Percentiles rank a stretch among this genome's conserved stretches.
Evolutionary conservation across 2,113 vertebrate species (phyloP).

Genomic region (Rhea pennata): DNA sequence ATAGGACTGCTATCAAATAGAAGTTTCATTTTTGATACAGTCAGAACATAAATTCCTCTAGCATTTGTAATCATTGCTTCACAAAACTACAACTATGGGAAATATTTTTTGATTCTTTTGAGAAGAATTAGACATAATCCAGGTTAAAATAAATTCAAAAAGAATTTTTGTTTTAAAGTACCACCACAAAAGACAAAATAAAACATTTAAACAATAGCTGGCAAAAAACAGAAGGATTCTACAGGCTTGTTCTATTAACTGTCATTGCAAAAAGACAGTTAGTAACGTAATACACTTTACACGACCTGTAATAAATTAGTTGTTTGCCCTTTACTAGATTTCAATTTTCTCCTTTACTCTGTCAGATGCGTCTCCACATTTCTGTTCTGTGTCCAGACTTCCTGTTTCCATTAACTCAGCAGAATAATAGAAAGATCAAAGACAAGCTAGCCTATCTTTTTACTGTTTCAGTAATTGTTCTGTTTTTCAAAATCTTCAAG

Average conservation of each 20-base stretch:
- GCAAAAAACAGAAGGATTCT: neutral
- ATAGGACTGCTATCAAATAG: neutral
- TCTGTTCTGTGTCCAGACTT: neutral
- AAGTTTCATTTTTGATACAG: neutral
- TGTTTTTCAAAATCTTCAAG: neutral
- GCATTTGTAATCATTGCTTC: neutral
- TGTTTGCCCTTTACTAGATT: neutral
- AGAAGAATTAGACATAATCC: neutral
- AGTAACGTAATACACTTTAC: neutral
- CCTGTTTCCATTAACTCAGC: neutral
- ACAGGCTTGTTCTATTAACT: neutral
- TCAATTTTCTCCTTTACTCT: neutral
- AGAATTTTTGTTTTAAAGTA: neutral
- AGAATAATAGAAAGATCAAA: neutral
- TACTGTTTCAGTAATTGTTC: neutral
- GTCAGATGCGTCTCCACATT: neutral
- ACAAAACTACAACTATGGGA: neutral
- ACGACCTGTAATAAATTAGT: neutral
- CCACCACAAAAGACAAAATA: neutral
- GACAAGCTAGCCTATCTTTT: neutral
- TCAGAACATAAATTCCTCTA: neutral
- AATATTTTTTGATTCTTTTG: neutral
- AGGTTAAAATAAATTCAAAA: neutral
- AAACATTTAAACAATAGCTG: neutral
- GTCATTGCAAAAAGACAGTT: neutral